Conservation (phyloP, 2,113 vertebrate species). For the Tachysurus fulvidraco region DNA sequence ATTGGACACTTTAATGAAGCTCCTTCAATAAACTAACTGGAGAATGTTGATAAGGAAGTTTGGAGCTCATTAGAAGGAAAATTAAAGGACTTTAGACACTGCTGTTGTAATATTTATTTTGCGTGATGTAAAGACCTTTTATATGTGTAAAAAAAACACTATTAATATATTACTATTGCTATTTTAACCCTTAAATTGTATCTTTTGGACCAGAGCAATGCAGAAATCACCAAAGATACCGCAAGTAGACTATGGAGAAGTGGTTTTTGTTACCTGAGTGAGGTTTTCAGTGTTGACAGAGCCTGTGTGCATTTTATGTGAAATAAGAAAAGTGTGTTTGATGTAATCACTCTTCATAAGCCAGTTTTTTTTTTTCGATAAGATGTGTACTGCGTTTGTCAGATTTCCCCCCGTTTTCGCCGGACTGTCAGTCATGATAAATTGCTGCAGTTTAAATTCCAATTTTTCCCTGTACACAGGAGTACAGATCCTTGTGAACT, state of each 20-base stretch:
- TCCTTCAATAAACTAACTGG: neutral
- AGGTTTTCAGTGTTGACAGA: neutral
- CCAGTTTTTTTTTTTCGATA: conserved; percentile 1
- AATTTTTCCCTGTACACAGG: conserved; percentile 27
- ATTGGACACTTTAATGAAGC: neutral
- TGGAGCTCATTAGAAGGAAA: neutral
- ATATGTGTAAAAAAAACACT: neutral
- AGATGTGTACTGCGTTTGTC: conserved; percentile 24
- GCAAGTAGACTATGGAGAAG: neutral
- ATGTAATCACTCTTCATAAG: conserved; percentile 34
- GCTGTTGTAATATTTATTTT: neutral
- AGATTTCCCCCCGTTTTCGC: conserved; percentile 16
- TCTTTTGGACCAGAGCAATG: neutral
- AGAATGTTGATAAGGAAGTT: neutral
- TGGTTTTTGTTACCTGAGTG: conserved; percentile 5
- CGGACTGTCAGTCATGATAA: conserved; percentile 33
- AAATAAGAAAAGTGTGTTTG: conserved; percentile 26
- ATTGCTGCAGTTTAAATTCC: conserved; percentile 33
- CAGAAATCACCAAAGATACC: neutral
- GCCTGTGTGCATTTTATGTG: conserved; percentile 15
- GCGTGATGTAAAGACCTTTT: neutral
- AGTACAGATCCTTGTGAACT: conserved; percentile 18
- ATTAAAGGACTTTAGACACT: neutral
- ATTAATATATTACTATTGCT: neutral
- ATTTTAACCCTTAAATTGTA: neutral